Conservation (phyloP, 2,113 vertebrate genomes). For the Pelvicachromis taeniatus region DNA sequence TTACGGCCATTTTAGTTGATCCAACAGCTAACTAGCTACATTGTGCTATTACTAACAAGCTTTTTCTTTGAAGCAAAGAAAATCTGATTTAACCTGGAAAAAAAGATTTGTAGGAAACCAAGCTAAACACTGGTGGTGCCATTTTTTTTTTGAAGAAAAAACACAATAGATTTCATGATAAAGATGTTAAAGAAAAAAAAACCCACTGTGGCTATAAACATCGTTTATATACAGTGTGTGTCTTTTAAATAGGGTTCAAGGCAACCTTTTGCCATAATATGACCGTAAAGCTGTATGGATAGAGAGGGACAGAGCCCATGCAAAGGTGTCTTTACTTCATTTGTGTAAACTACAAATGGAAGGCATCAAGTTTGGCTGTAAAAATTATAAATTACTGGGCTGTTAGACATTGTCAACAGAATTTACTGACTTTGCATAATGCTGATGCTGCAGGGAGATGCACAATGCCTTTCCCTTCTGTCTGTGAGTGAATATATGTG, state of each 20-base stretch:
- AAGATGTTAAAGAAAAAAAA: not conserved
- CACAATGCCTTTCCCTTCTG: constrained; percentile 17
- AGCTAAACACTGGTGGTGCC: not conserved
- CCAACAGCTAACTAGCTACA: not conserved
- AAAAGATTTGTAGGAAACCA: not conserved
- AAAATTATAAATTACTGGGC: constrained; percentile 12
- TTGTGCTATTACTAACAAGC: not conserved
- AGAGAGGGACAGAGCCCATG: not conserved
- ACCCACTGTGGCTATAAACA: not conserved
- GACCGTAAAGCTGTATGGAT: not conserved
- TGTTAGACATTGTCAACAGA: not conserved
- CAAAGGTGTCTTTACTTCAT: not conserved
- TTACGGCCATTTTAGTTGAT: not conserved
- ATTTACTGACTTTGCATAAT: constrained; percentile 25
- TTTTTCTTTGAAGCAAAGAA: not conserved
- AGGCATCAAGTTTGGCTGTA: not conserved
- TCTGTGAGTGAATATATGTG: constrained; percentile 42
- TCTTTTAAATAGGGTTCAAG: not conserved
- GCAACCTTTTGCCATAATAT: not conserved
- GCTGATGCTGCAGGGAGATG: constrained; percentile 41
- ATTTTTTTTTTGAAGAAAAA: not conserved
- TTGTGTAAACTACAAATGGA: not conserved
- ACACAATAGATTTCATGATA: not conserved
- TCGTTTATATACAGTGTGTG: not conserved
- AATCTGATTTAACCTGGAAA: not conserved